A percentile compares a stretch with the other conserved stretches of the same genome.
phyloP scores from a whole-genome alignment of 92 coral and sea anemone species.

The Epizoanthus fatuus region DNA sequence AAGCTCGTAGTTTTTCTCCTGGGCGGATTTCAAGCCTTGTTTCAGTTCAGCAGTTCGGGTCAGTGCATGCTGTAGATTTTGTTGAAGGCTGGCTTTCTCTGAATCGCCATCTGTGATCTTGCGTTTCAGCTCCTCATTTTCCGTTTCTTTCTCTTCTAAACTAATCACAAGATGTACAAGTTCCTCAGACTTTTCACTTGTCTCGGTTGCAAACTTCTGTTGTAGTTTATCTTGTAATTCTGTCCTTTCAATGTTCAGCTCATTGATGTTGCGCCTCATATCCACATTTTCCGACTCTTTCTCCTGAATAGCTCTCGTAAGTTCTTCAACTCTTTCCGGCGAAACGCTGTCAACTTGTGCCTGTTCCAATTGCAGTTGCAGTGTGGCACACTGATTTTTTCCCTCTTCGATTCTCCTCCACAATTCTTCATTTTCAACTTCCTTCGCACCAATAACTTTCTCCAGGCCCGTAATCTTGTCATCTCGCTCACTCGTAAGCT shows the following conservation, averaged over 20 bases:
- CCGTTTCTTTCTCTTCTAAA: conserved; percentile 12
- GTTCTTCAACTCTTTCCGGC: conserved; percentile 11
- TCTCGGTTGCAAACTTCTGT: conserved; percentile 14
- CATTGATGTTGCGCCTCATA: conserved; percentile 17
- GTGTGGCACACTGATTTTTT: conserved; percentile 38
- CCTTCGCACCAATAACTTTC: conserved; percentile 37
- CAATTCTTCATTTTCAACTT: conserved; percentile 62
- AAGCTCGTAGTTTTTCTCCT: conserved; percentile 14
- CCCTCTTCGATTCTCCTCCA: conserved; percentile 44
- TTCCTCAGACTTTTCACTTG: background rate
- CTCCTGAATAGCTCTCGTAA: conserved; percentile 9
- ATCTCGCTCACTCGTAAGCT: conserved; percentile 55
- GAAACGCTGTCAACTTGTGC: background rate
- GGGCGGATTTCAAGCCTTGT: conserved; percentile 22
- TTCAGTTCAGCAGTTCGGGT: conserved; percentile 27
- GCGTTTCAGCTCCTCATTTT: background rate
- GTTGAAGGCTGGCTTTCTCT: conserved; percentile 10
- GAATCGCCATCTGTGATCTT: background rate
- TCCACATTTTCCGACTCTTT: conserved; percentile 11
- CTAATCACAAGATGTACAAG: conserved; percentile 8
- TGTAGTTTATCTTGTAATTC: conserved; percentile 31
- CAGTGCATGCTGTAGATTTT: conserved; percentile 18
- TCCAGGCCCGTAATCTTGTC: conserved; percentile 30
- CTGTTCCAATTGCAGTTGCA: conserved; percentile 56
- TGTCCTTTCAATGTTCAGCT: conserved; percentile 12